Evolutionary conservation across 2,888 invertebrate genomes (phyloP).

Genomic region (Mamestra brassicae): DNA sequence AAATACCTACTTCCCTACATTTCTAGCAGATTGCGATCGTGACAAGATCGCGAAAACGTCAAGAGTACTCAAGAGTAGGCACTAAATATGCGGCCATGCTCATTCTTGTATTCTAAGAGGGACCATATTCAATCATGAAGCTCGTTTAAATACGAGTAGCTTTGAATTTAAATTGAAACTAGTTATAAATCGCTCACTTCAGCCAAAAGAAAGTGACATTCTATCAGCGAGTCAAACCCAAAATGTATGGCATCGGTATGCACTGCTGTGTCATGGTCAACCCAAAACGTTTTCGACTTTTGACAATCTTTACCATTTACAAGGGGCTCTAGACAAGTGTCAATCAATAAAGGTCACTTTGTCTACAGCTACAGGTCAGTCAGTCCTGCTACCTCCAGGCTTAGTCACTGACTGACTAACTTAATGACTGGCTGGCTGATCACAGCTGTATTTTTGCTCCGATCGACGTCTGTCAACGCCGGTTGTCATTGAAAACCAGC

Average conservation of each 20-base stretch:
- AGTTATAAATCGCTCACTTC: not conserved
- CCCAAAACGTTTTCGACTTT: too few relatives aligned
- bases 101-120: slow-evolving; percentile 19
- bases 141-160: not conserved
- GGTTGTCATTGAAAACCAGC: too few relatives aligned
- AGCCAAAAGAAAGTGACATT: not conserved
- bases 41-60: slow-evolving; percentile 38
- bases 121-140: not conserved
- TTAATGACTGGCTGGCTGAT: too few relatives aligned
- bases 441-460: too few relatives aligned
- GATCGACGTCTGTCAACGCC: too few relatives aligned
- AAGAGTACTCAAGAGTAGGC: slow-evolving; percentile 49
- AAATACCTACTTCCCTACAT: slow-evolving; percentile 33
- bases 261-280: too few relatives aligned
- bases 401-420: not conserved
- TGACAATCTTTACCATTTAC: too few relatives aligned
- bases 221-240: not conserved
- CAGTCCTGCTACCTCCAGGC: too few relatives aligned
- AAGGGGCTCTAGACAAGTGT: too few relatives aligned
- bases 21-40: slow-evolving; percentile 39
- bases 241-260: too few relatives aligned
- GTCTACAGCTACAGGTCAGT: too few relatives aligned
- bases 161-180: slow-evolving; percentile 15
- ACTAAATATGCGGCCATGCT: slow-evolving; percentile 31
- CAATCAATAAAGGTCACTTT: too few relatives aligned